Percentiles rank a stretch among this genome's conserved stretches.
phyloP scores from a whole-genome alignment of 2,888 invertebrate genomes.

The Agriotes lineatus region DNA sequence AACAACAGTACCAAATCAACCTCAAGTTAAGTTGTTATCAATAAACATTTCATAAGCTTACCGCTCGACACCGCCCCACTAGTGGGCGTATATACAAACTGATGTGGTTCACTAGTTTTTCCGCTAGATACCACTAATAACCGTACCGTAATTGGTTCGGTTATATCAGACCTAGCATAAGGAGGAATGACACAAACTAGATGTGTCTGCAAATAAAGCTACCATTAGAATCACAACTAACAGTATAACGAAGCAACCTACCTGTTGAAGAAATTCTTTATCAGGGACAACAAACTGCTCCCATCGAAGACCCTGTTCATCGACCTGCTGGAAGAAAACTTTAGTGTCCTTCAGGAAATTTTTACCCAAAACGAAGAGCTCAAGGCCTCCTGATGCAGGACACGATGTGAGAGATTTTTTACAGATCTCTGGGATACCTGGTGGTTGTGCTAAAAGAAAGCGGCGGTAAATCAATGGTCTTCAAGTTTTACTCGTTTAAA shows the following conservation, averaged over 20 bases:
- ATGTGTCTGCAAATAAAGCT: slow-evolving; percentile 76
- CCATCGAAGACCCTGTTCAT: slow-evolving; percentile 75
- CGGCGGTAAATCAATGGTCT: no score
- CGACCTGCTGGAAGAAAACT: slow-evolving; percentile 78
- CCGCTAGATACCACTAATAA: slow-evolving; percentile 87
- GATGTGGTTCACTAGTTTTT: slow-evolving; percentile 87
- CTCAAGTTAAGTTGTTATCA: slow-evolving; percentile 46
- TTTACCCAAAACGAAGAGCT: slow-evolving; percentile 90
- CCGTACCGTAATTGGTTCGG: slow-evolving; percentile 80
- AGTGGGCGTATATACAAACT: slow-evolving; percentile 83
- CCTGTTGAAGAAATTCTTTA: slow-evolving; percentile 91
- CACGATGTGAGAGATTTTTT: slow-evolving; percentile 88
- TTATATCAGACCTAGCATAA: slow-evolving; percentile 76
- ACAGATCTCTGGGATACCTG: slow-evolving; percentile 92
- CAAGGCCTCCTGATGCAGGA: slow-evolving; percentile 83
- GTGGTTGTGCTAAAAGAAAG: slow-evolving; percentile 82
- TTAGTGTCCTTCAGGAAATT: slow-evolving; percentile 93
- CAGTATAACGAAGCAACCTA: slow-evolving; percentile 57
- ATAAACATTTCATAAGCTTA: slow-evolving; percentile 59
- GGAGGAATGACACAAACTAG: slow-evolving; percentile 88
- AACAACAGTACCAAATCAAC: slow-evolving; percentile 59
- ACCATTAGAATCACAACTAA: no score
- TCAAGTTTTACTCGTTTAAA: no score
- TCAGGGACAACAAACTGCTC: slow-evolving; percentile 87
- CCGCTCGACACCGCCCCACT: slow-evolving; percentile 64